Evolutionary conservation across 2,113 vertebrate species (phyloP).

Genomic region (Gymnobelideus leadbeateri): DNA sequence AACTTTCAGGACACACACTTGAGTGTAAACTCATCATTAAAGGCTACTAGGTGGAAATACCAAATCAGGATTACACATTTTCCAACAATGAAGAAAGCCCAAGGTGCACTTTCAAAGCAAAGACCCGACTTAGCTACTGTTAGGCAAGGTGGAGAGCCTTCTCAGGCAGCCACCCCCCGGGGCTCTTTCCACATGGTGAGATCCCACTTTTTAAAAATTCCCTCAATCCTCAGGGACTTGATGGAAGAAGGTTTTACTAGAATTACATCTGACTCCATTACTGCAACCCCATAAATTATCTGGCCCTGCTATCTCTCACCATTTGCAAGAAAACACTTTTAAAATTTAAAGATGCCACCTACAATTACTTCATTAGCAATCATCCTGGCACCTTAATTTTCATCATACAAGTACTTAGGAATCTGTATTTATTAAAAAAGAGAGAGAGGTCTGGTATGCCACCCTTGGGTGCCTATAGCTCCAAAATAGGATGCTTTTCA

Average conservation of each 20-base stretch:
- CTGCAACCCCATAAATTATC: constrained; percentile 53
- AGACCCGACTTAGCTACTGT: not conserved
- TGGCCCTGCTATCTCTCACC: constrained; percentile 59
- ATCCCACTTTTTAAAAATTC: not conserved
- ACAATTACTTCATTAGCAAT: constrained; percentile 10
- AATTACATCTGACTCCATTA: not conserved
- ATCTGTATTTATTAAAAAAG: not conserved
- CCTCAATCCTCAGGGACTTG: not conserved
- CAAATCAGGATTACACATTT: not conserved
- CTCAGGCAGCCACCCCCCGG: not conserved
- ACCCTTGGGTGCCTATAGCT: not conserved
- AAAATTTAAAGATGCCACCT: constrained; percentile 53
- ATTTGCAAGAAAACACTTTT: constrained; percentile 62
- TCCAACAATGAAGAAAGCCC: not conserved
- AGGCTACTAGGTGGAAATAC: not conserved
- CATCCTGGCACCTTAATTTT: constrained; percentile 35
- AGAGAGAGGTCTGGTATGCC: not conserved
- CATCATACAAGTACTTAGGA: constrained; percentile 3
- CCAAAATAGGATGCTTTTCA: not conserved
- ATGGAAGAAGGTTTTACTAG: not conserved
- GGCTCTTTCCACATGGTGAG: not conserved
- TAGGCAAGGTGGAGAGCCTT: not conserved
- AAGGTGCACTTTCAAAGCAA: not conserved
- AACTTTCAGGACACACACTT: not conserved
- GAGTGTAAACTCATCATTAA: not conserved